Evolutionary conservation across 2,113 vertebrate genomes (phyloP), one percentile per base, ranked within the genome.

Genomic region (Syngnathoides biaculeatus): DNA sequence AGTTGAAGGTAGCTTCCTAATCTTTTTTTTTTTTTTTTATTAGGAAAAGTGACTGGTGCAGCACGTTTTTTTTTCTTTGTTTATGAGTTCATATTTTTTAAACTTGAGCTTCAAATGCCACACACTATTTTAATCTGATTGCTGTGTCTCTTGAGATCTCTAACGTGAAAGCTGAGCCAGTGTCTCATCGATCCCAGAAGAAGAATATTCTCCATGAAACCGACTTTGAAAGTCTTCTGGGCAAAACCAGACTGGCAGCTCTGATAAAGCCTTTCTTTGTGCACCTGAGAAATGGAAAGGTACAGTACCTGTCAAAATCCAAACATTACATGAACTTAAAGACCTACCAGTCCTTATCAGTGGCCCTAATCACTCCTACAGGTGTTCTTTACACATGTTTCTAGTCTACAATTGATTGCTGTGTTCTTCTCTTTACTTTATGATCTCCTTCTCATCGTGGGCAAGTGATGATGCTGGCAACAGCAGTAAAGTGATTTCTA

Each of bases 241-340:
- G 94, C 56, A 92, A 93, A 14, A 81, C 79, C 38, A 91, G 92
- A 62, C 75, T 96, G 45, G 80, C 87, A 67, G 92, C 93, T 72
- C 88, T 99, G 60, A 92, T 92, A 60, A 94, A 89, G 69, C 96
- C 97, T 19, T 84, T 97, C 60, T 63, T 98, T 53, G 43, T 98
- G 67, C 95, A 96, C 61, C 87, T 95, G 75, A 89, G 81, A 60
- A 93, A 90, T 72, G 97, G 97, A 83, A 98, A 99, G 92, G 96
- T 98, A 92, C 24, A 92, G 96, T 98, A 92, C 24, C n/a, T 3
- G 47, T 67, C 27, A 39, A 30, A 57, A 57, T 30, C 14, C 30
- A 27, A 57, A 57, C 4, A 1, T 27, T 8, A 30, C 24, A 30
- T 57, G 2, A 17, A 30, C 6, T 30, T 57, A 9, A 2, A 48